phyloP scores from a whole-genome alignment of 2,113 vertebrate species.

The Glaucidium brasilianum region DNA sequence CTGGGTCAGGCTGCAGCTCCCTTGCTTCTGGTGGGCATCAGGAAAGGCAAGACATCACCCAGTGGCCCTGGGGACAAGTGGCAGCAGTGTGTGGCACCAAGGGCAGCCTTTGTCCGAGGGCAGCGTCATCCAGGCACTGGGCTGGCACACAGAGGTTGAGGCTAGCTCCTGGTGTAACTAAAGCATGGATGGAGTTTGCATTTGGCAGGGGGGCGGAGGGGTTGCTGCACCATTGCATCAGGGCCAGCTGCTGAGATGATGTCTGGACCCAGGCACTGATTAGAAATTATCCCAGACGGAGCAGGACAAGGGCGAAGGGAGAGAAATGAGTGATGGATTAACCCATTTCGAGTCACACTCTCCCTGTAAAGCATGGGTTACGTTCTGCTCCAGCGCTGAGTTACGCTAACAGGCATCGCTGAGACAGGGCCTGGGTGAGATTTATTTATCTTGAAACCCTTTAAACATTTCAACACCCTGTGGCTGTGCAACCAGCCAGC shows the following conservation, averaged over 20 bases:
- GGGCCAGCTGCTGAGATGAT: not conserved
- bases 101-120: not conserved
- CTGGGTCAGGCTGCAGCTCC: not conserved
- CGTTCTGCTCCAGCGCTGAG: not conserved
- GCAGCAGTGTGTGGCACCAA: not conserved
- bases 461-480: constrained; percentile 59
- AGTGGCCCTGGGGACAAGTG: not conserved
- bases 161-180: not conserved
- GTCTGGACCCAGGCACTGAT: constrained; percentile 43
- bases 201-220: not conserved
- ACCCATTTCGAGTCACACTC: not conserved
- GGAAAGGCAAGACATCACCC: not conserved
- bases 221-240: not conserved
- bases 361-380: not conserved
- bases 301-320: not conserved
- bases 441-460: constrained; percentile 64
- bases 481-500: constrained; percentile 33
- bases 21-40: not conserved
- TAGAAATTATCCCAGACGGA: constrained; percentile 9
- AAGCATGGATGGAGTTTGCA: not conserved
- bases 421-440: not conserved
- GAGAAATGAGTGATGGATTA: constrained; percentile 34
- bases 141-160: not conserved
- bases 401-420: constrained; percentile 5
- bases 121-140: not conserved